Percentiles rank a stretch among this genome's conserved stretches.
phyloP scores from a whole-genome alignment of 2,797 vertebrate species.

The Pygocentrus nattereri region DNA sequence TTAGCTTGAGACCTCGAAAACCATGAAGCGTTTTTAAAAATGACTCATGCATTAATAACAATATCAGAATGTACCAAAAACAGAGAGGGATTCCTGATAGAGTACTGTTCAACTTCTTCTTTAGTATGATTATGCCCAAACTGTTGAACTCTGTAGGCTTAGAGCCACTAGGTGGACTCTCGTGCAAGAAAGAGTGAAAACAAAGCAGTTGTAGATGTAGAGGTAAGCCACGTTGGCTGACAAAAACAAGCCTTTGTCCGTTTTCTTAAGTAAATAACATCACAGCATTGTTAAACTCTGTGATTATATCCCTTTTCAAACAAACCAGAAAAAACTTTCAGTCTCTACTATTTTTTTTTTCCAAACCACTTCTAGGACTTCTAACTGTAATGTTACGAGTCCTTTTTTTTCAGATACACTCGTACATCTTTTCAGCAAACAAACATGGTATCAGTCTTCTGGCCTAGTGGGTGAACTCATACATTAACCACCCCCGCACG shows the following conservation, averaged over 20 bases:
- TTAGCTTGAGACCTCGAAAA: neutral
- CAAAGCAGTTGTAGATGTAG: neutral
- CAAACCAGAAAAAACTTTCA: neutral
- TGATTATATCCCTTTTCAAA: conserved; percentile 18
- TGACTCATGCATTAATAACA: neutral
- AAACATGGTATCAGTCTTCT: conserved; percentile 12
- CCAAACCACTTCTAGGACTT: neutral
- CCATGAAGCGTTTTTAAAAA: neutral
- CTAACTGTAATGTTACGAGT: neutral
- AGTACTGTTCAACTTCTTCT: neutral
- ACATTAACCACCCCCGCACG: conserved; percentile 31
- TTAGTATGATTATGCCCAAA: neutral
- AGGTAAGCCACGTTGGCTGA: neutral
- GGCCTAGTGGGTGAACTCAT: conserved; percentile 38
- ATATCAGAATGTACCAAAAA: conserved; percentile 15
- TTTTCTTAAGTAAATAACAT: conserved; percentile 12
- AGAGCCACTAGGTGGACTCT: conserved; percentile 33
- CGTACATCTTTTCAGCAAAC: neutral
- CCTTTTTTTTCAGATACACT: neutral
- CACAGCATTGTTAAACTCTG: neutral
- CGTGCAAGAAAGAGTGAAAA: neutral
- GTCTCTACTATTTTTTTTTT: neutral
- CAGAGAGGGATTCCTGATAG: neutral
- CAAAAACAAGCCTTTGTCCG: conserved; percentile 19
- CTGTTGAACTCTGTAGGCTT: neutral